A percentile compares a stretch with the other conserved stretches of the same genome.
These are phyloP conservation scores for Germaria angustata DNA, from an alignment of 2,888 invertebrate genomes.

Conservation along the genomic window DNA sequence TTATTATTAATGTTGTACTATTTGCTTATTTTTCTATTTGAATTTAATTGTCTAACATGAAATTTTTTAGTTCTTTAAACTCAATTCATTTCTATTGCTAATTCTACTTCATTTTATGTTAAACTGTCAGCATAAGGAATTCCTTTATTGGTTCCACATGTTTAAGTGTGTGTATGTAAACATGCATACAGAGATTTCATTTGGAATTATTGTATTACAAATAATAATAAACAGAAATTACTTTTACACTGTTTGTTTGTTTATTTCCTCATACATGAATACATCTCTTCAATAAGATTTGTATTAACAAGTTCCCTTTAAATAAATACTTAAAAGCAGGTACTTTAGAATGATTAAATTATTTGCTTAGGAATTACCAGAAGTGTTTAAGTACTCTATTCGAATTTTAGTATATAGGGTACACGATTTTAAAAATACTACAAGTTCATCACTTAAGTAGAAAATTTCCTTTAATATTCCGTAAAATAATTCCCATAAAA, in stretches of 20 bases:
- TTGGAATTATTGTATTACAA: neutral
- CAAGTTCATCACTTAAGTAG: too few relatives aligned
- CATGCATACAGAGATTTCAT: neutral
- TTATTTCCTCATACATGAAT: neutral
- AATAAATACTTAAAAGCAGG: neutral
- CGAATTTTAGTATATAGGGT: too few relatives aligned
- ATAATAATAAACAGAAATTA: neutral
- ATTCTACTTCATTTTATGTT: conserved; percentile 8
- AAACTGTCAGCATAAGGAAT: conserved; percentile 54
- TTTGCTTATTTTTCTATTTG: neutral
- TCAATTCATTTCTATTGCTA: conserved; percentile 29
- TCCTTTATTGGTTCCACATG: conserved; percentile 40
- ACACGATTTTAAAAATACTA: too few relatives aligned
- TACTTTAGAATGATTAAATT: too few relatives aligned
- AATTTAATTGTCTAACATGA: neutral
- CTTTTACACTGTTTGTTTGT: neutral
- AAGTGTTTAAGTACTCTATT: too few relatives aligned
- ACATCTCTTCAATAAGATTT: neutral
- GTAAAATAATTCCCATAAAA: too few relatives aligned
- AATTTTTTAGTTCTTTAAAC: conserved; percentile 39
- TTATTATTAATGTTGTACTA: too few relatives aligned
- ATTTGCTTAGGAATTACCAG: too few relatives aligned
- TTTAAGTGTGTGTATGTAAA: neutral
- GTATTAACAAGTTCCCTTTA: neutral
- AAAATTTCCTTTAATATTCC: too few relatives aligned